Conservation (phyloP, 2,113 vertebrate genomes). For the Dolichallabes microphthalmus region DNA sequence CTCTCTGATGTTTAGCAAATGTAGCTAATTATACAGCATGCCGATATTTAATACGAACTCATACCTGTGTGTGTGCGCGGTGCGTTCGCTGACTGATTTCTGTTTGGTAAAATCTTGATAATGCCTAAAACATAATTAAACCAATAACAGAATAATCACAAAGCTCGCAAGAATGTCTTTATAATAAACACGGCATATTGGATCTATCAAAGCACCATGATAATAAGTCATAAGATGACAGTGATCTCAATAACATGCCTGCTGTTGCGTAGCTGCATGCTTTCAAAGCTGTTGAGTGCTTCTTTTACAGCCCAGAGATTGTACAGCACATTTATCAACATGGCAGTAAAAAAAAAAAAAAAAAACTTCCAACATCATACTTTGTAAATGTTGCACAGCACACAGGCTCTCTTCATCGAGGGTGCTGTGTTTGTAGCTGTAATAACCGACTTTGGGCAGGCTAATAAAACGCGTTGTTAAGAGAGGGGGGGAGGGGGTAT, state of each 20-base stretch:
- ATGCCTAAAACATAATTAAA: neutral
- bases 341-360: constrained; percentile 12
- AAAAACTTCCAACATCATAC: constrained; percentile 18
- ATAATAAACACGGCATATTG: neutral
- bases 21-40: constrained; percentile 21
- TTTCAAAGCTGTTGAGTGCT: constrained; percentile 40
- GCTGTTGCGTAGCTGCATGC: constrained; percentile 3
- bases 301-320: constrained; percentile 27
- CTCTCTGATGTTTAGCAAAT: constrained; percentile 43
- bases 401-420: constrained; percentile 41
- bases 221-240: constrained; percentile 23
- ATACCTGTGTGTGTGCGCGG: neutral
- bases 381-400: constrained; percentile 34
- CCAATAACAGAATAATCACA: constrained; percentile 6
- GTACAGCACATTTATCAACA: constrained; percentile 35
- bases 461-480: constrained; percentile 46
- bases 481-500: neutral
- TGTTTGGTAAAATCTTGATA: constrained; percentile 7
- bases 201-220: constrained; percentile 4
- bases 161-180: neutral
- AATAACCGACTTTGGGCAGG: constrained; percentile 49
- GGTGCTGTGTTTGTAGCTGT: constrained; percentile 47
- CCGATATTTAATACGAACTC: constrained; percentile 1
- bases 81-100: neutral
- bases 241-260: constrained; percentile 8